phyloP scores from a whole-genome alignment of 2,113 vertebrate genomes.

The Suncus etruscus region DNA sequence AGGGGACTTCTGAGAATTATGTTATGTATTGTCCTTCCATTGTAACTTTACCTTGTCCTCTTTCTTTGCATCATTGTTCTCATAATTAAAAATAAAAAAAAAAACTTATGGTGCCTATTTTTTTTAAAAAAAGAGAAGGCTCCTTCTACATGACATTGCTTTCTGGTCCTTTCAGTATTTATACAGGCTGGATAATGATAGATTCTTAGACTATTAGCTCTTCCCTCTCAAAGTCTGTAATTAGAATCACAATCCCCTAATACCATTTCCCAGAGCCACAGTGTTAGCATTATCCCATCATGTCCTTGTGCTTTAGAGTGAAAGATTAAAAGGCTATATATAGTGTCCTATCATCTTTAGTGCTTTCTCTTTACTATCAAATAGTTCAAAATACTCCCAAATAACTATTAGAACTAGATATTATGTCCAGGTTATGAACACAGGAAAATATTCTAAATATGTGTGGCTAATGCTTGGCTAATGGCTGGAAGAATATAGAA shows the following conservation, averaged over 20 bases:
- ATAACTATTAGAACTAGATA: not conserved
- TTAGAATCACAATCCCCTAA: not conserved
- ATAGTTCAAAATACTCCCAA: not conserved
- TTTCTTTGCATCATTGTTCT: too few species aligned
- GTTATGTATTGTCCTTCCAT: too few species aligned
- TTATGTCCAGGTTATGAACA: not conserved
- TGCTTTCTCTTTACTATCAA: not conserved
- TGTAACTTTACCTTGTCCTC: too few species aligned
- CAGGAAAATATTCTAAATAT: not conserved
- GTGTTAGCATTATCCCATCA: not conserved
- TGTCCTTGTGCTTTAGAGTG: constrained; percentile 20
- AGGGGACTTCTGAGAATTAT: too few species aligned
- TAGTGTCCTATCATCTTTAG: not conserved
- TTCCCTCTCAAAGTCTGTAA: not conserved
- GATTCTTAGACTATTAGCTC: not conserved
- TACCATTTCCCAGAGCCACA: not conserved
- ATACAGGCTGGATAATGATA: not conserved
- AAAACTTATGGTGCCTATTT: too few species aligned
- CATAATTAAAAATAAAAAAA: too few species aligned
- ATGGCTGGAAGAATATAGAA: too few species aligned
- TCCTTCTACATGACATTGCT: not conserved
- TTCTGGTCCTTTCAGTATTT: not conserved
- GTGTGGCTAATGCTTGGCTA: not conserved
- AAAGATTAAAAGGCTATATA: not conserved
- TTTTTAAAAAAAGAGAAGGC: not conserved